These are phyloP conservation scores for Megalopta genalis DNA, from an alignment of 1,140 invertebrate genomes.

Conservation along the genomic window DNA sequence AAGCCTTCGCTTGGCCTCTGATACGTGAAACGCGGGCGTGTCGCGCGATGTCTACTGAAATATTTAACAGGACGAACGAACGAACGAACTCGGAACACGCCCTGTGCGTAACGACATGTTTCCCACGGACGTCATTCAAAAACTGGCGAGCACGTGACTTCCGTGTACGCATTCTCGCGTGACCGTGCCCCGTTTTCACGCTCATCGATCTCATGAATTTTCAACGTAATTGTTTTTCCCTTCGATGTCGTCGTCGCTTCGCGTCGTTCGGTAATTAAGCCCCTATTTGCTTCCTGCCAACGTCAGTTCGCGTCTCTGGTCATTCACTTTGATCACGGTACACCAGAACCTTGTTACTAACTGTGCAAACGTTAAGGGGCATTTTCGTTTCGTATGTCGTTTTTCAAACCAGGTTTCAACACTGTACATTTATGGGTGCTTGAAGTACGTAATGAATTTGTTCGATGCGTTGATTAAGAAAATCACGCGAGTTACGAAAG, in stretches of 20 bases:
- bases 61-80: constrained; percentile 50
- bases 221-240: constrained; percentile 1
- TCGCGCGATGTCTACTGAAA: constrained; percentile 40
- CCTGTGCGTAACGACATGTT: neutral
- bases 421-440: no score
- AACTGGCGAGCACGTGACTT: neutral
- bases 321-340: neutral
- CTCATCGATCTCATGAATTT: neutral
- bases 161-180: neutral
- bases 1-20: constrained; percentile 20
- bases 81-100: neutral
- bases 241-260: neutral
- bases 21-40: constrained; percentile 24
- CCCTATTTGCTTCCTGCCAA: neutral
- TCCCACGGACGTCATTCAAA: neutral
- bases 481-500: no score
- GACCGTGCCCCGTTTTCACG: neutral
- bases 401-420: no score
- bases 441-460: no score
- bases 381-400: no score
- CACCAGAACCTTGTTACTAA: neutral
- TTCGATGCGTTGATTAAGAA: no score
- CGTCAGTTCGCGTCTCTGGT: neutral
- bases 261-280: neutral
- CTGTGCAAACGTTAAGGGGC: no score